These are phyloP conservation scores for Hirundichthys speculiger DNA, from an alignment of 2,113 vertebrate genomes.

Conservation along the genomic window DNA sequence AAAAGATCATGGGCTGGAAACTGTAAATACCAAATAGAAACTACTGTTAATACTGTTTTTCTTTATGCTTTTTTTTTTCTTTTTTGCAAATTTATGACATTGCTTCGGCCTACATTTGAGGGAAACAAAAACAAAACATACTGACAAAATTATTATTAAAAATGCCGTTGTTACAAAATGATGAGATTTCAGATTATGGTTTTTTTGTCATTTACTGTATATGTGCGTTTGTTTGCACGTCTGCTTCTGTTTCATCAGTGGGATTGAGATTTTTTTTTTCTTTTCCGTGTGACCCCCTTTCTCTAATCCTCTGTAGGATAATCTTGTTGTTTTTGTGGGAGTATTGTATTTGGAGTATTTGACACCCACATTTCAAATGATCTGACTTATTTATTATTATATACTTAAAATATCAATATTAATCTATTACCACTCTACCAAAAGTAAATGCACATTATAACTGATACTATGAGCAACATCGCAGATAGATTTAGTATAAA, in stretches of 20 bases:
- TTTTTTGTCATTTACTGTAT: background rate
- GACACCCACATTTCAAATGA: constrained; percentile 29
- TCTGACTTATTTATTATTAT: background rate
- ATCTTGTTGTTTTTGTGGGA: constrained; percentile 78
- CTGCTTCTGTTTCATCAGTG: constrained; percentile 40
- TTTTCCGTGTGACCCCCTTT: constrained; percentile 61
- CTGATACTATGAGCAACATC: background rate
- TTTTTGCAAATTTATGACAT: too few relatives aligned
- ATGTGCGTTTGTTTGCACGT: constrained; percentile 21
- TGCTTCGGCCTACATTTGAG: too few relatives aligned
- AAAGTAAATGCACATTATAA: background rate
- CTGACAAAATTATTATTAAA: too few relatives aligned
- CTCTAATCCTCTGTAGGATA: constrained; percentile 72
- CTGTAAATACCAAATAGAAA: constrained; percentile 14
- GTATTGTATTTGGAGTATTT: constrained; percentile 38
- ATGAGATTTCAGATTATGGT: too few relatives aligned
- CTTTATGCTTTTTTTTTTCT: too few relatives aligned
- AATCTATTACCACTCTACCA: background rate
- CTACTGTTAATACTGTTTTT: too few relatives aligned
- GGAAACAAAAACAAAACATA: too few relatives aligned
- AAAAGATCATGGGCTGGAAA: constrained; percentile 64
- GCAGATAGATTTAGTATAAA: too few relatives aligned
- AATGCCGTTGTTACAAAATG: too few relatives aligned
- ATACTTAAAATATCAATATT: background rate
- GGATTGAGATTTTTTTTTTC: constrained; percentile 37